Conservation (phyloP, 2,797 vertebrate species). For the Aplochiton taeniatus region DNA sequence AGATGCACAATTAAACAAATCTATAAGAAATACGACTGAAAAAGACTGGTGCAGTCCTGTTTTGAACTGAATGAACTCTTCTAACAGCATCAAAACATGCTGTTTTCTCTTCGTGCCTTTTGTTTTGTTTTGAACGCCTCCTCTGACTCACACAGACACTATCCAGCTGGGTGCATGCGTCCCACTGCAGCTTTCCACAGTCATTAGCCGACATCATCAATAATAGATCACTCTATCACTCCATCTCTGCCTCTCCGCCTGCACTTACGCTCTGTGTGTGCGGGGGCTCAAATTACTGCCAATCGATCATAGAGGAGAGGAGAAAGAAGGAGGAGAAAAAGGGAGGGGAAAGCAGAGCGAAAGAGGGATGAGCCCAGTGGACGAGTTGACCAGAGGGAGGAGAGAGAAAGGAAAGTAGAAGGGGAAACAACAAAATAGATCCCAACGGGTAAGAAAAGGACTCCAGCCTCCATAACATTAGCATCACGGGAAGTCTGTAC, state of each 20-base stretch:
- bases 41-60: no score
- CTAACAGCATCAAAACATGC: no score
- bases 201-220: conserved; percentile 82
- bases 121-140: conserved; percentile 49
- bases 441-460: conserved; percentile 33
- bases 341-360: conserved; percentile 13
- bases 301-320: conserved; percentile 68
- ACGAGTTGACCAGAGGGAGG: conserved; percentile 26
- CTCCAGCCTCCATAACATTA: conserved; percentile 50
- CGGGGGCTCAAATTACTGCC: conserved; percentile 71
- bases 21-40: no score
- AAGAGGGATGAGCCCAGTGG: conserved; percentile 19
- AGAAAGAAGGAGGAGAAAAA: conserved; percentile 22
- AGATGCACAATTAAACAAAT: no score
- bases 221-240: conserved; percentile 78
- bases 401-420: conserved; percentile 23
- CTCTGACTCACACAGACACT: conserved; percentile 52
- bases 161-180: conserved; percentile 50
- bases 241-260: conserved; percentile 63
- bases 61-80: no score
- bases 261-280: conserved; percentile 73
- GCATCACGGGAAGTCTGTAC: conserved; percentile 42
- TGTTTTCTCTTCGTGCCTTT: background rate
- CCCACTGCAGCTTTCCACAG: conserved; percentile 69
- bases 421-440: conserved; percentile 18